phyloP scores from a whole-genome alignment of 1,140 invertebrate genomes.

The Acyrthosiphon pisum region DNA sequence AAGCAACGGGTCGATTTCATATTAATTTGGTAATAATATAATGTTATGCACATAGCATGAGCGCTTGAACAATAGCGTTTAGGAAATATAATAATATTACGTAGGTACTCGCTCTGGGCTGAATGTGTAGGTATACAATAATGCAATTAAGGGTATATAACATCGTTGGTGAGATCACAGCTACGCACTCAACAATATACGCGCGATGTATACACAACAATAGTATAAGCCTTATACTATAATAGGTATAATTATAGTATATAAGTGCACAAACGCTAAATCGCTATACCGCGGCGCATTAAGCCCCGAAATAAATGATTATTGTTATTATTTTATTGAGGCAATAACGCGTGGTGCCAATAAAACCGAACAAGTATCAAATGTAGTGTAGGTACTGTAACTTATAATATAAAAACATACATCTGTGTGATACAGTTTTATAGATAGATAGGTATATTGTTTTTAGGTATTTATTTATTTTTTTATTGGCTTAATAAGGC shows the following conservation, averaged over 20 bases:
- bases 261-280: neutral
- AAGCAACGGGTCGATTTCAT: neutral
- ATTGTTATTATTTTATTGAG: neutral
- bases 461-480: too few species aligned
- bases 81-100: neutral
- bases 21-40: neutral
- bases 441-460: too few species aligned
- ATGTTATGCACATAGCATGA: too few species aligned
- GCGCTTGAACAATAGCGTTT: neutral
- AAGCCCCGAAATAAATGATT: neutral
- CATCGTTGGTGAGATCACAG: neutral
- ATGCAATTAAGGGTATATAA: neutral
- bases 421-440: neutral
- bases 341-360: neutral
- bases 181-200: neutral
- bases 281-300: neutral
- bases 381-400: neutral
- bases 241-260: neutral
- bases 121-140: neutral
- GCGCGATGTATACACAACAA: neutral
- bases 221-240: neutral
- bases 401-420: neutral
- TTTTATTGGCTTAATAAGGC: too few species aligned
- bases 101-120: neutral
- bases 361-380: neutral